Percentiles rank a stretch among this genome's conserved stretches.
Conservation (phyloP, 1,140 invertebrate genomes). For the Halyomorpha halys region DNA sequence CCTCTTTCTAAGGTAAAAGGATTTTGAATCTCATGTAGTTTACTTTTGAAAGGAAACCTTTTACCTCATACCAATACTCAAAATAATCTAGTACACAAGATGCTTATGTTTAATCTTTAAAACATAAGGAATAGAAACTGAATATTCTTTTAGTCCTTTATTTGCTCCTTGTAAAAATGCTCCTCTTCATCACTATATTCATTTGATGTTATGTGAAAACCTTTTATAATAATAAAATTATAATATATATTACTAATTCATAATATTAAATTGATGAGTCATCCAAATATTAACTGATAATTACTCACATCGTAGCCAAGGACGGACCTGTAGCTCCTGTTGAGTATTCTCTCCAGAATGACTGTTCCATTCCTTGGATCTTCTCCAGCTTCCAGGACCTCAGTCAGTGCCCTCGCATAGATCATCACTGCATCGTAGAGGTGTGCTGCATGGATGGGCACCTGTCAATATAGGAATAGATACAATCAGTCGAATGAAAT, state of each 20-base stretch:
- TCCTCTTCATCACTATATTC: too few species aligned
- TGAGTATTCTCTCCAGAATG: constrained; percentile 56
- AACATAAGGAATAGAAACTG: too few species aligned
- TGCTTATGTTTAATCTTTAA: too few species aligned
- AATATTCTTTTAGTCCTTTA: too few species aligned
- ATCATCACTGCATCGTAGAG: constrained; percentile 80
- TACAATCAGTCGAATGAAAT: too few species aligned
- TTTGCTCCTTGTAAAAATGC: too few species aligned
- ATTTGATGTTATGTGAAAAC: too few species aligned
- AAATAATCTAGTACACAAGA: too few species aligned
- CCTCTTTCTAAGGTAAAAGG: too few species aligned
- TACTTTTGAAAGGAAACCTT: too few species aligned
- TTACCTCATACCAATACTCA: too few species aligned
- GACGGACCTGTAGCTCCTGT: constrained; percentile 61
- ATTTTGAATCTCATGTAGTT: too few species aligned
- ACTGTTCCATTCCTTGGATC: constrained; percentile 61
- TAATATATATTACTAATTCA: not conserved
- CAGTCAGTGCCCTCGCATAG: constrained; percentile 67
- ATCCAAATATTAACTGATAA: not conserved
- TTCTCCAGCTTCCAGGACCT: constrained; percentile 51
- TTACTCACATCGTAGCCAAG: constrained; percentile 61
- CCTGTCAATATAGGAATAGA: constrained; percentile 39
- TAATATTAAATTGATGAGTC: not conserved
- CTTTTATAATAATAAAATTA: not conserved
- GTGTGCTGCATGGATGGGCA: constrained; percentile 74